A percentile compares a stretch with the other conserved stretches of the same genome.
phyloP scores from a whole-genome alignment of 2,113 vertebrate genomes.

The Zosterops borbonicus region DNA sequence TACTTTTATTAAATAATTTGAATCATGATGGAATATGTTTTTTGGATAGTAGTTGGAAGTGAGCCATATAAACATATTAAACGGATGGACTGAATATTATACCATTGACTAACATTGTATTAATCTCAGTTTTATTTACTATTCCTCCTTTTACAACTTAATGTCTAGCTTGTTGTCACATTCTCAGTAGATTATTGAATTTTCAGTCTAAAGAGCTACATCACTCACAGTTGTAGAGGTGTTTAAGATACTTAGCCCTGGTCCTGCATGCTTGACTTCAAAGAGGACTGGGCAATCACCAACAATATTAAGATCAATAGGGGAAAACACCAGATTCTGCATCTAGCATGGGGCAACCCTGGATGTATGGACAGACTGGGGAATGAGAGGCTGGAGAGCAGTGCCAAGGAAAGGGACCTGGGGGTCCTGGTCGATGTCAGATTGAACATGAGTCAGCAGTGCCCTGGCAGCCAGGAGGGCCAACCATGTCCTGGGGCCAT shows the following conservation, averaged over 20 bases:
- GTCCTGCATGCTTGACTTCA: background rate
- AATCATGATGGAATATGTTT: background rate
- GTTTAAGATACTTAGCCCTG: background rate
- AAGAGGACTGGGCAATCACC: background rate
- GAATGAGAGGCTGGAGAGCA: background rate
- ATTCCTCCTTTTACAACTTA: background rate
- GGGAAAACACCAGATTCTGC: background rate
- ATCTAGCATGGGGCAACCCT: background rate
- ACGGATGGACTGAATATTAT: background rate
- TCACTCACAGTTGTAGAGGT: background rate
- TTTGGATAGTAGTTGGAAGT: background rate
- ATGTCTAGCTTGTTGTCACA: background rate
- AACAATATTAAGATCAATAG: background rate
- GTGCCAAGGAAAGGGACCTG: fast-evolving
- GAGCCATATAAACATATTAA: background rate
- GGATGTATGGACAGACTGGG: background rate
- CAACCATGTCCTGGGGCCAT: fast-evolving
- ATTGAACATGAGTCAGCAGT: fast-evolving
- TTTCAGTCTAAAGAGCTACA: background rate
- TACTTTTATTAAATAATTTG: background rate
- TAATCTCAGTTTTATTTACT: background rate
- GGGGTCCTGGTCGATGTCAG: fast-evolving
- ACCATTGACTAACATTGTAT: background rate
- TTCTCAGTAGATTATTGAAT: background rate
- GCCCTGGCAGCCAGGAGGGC: background rate